Base-by-base conservation (phyloP, 1,140 invertebrate species). In the Pygmarrhopalites habei region DNA sequence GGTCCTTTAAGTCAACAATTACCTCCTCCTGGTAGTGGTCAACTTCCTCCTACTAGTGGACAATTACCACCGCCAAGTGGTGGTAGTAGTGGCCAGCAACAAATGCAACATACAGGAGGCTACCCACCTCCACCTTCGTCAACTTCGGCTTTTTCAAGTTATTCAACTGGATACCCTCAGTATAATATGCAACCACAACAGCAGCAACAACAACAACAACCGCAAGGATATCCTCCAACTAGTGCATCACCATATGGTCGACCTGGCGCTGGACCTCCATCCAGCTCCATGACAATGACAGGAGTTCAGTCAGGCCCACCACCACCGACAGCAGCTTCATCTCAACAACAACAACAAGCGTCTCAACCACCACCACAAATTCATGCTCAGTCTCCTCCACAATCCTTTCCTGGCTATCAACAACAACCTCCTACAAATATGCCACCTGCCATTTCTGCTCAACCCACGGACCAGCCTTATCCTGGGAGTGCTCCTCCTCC, bases 321-420 rank as follows among this genome's bases (percentile, higher is more conserved):
- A 52, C 49, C 3, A 29, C 44, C 5, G n/a, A 5, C 44, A 12
- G 44, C 7, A 47, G 10, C n/a, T 17, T 47, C 44, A 47, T 21
- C 44, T 25, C n/a, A 7, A 47, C 7, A 12, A 25, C 44, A 5
- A 10, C 44, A 5, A 10, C 49, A 52, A 29, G 14, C 25, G 4
- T 23, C 49, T 7, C 49, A 52, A 19, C 44, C 17, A 30, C 49
- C 49, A 52, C 25, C 49, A 7, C 49, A 52, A 30, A 17, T 4
- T 3, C 53, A 56, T n/a, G 12, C 5, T 55, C 25, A 55, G 15
- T 19, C 14, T 14, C 47, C 14, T 12, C 47, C 47, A 14, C 35
- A 39, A 41, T 35, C 53, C 12, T 56, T 39, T 41, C 30, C 19
- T 10, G 7, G 7, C 3, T 56, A 56, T 56, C 53, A 56, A 39